Conservation (phyloP, 1,140 invertebrate species). For the Sminthurides bifidus region DNA sequence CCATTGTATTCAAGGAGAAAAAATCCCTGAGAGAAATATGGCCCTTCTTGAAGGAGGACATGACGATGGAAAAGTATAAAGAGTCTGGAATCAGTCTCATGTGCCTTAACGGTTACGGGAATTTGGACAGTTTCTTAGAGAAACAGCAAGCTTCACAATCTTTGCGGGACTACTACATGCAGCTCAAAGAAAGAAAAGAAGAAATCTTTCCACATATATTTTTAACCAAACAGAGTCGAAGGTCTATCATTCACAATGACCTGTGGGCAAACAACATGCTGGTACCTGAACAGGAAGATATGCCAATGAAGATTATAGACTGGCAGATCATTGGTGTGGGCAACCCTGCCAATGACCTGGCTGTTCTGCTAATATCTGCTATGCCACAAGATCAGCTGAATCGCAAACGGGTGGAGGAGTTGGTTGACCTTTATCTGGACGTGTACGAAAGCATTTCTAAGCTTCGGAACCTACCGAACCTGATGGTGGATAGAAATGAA, state of each 20-base stretch:
- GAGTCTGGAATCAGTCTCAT: background rate
- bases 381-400: slow-evolving; percentile 4
- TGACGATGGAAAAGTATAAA: background rate
- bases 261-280: slow-evolving; percentile 20
- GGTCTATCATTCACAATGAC: slow-evolving; percentile 16
- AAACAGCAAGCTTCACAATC: background rate
- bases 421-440: slow-evolving; percentile 8
- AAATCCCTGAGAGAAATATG: slow-evolving; percentile 5
- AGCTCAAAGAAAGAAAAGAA: background rate
- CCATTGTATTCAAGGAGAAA: background rate
- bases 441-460: background rate
- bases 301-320: slow-evolving; percentile 14
- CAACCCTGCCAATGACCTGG: slow-evolving; percentile 15
- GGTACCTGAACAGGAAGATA: background rate
- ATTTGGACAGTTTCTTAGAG: background rate
- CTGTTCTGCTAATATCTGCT: slow-evolving; percentile 3
- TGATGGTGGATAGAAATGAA: background rate
- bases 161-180: background rate
- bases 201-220: background rate
- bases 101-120: background rate
- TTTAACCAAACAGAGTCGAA: background rate
- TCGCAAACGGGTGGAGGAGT: slow-evolving; percentile 9
- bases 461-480: background rate
- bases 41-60: background rate
- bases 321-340: slow-evolving; percentile 19